Conservation (phyloP, 1,140 invertebrate species). For the Bombyx mandarina region DNA sequence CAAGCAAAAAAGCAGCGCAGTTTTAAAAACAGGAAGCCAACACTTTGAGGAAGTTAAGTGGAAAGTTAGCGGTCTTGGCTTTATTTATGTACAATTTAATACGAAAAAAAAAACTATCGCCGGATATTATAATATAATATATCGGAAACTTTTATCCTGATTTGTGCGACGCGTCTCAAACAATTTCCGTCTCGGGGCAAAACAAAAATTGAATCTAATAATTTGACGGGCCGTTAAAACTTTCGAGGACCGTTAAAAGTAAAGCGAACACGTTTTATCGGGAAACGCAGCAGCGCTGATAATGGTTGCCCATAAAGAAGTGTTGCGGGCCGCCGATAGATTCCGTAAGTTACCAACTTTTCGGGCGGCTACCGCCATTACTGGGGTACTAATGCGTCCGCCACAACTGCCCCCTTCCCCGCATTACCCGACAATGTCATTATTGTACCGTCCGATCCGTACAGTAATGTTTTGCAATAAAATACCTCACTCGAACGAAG, state of each 20-base stretch:
- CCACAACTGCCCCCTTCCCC: conserved; percentile 25
- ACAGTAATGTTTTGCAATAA: conserved; percentile 3
- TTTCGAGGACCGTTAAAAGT: conserved; percentile 54
- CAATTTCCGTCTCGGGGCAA: conserved; percentile 18
- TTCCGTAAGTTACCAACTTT: conserved; percentile 65
- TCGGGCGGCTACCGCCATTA: conserved; percentile 49
- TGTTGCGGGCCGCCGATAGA: conserved; percentile 48
- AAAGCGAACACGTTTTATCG: conserved; percentile 58
- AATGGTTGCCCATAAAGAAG: conserved; percentile 64
- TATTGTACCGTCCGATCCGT: conserved; percentile 8
- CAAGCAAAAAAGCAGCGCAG: conserved; percentile 50
- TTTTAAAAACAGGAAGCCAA: conserved; percentile 66
- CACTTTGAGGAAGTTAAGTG: conserved; percentile 62
- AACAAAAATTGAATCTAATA: conserved; percentile 44
- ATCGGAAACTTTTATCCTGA: not conserved
- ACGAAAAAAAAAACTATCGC: conserved; percentile 4
- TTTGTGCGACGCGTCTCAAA: conserved; percentile 11
- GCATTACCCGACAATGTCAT: conserved; percentile 17
- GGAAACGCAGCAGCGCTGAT: conserved; percentile 59
- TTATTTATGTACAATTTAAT: conserved; percentile 52
- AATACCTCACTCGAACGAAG: not conserved
- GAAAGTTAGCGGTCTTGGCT: conserved; percentile 57
- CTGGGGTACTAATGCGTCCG: conserved; percentile 39
- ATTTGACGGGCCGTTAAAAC: conserved; percentile 53
- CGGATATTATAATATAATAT: conserved; percentile 13